phyloP scores from a whole-genome alignment of 2,888 invertebrate genomes.

The Saturnia pavonia region DNA sequence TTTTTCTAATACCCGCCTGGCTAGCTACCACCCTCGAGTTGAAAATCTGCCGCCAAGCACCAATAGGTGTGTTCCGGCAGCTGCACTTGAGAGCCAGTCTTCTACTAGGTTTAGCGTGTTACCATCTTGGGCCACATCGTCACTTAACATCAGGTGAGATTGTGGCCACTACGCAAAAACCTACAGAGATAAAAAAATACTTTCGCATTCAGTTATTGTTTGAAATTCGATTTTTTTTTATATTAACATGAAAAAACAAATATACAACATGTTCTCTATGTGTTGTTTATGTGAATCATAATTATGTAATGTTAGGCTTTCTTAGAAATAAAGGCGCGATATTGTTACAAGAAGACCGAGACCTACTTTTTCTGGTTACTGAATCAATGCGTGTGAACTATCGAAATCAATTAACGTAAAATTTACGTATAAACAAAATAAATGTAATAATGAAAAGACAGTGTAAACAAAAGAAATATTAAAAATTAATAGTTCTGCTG shows the following conservation, averaged over 20 bases:
- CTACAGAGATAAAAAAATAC: no score
- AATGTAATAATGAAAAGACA: neutral
- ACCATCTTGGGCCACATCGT: no score
- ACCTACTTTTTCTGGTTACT: conserved; percentile 2
- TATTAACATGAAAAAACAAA: neutral
- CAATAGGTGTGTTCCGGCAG: no score
- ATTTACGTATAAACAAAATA: neutral
- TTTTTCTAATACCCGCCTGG: no score
- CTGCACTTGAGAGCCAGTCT: no score
- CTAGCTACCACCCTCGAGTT: neutral
- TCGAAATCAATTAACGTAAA: neutral
- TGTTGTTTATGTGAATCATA: neutral
- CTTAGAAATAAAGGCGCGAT: neutral
- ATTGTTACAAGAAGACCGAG: conserved; percentile 4
- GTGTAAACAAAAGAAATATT: neutral
- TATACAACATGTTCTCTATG: neutral
- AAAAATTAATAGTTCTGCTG: neutral
- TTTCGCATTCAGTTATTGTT: no score
- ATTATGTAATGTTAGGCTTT: neutral
- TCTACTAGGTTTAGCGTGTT: no score
- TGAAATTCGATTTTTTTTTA: neutral
- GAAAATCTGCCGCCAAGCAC: no score
- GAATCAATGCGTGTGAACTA: conserved; percentile 4
- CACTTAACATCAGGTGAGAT: no score
- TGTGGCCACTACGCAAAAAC: no score